These are phyloP conservation scores for Venturia canescens DNA, from an alignment of 1,140 invertebrate genomes.

Conservation along the genomic window DNA sequence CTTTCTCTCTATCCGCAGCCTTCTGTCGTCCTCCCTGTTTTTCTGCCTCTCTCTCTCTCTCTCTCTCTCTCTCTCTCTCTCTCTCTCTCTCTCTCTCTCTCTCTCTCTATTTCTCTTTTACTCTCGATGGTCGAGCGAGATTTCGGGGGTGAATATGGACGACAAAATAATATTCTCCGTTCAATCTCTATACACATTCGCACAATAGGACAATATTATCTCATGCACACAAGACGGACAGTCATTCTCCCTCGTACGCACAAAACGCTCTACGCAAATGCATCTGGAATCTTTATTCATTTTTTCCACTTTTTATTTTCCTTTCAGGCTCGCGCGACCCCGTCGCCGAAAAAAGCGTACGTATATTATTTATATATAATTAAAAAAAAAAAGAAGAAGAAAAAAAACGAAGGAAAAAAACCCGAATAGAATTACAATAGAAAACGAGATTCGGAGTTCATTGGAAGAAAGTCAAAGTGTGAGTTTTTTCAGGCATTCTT, in stretches of 20 bases:
- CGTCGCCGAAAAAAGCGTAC: constrained; percentile 38
- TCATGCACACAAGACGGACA: constrained; percentile 56
- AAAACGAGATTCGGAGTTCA: background rate
- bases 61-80: background rate
- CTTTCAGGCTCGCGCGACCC: constrained; percentile 42
- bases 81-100: no score
- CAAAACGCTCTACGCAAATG: constrained; percentile 61
- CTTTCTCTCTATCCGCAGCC: background rate
- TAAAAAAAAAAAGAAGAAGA: background rate
- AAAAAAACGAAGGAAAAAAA: background rate
- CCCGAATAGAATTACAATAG: background rate
- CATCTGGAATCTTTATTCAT: constrained; percentile 67
- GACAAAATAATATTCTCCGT: constrained; percentile 26
- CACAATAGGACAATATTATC: constrained; percentile 27
- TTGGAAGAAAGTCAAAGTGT: background rate
- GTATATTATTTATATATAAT: no score
- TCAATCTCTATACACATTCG: constrained; percentile 32
- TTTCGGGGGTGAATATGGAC: constrained; percentile 1
- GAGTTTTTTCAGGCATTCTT: no score
- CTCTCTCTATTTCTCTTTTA: no score
- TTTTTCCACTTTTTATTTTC: background rate
- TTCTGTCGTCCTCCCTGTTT: background rate
- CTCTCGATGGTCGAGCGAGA: background rate
- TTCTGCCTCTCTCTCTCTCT: background rate
- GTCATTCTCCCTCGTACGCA: constrained; percentile 46